A percentile compares a stretch with the other conserved stretches of the same genome.
These are phyloP conservation scores for Chelonoidis abingdonii DNA, from an alignment of 2,113 vertebrate genomes.

Conservation along the genomic window DNA sequence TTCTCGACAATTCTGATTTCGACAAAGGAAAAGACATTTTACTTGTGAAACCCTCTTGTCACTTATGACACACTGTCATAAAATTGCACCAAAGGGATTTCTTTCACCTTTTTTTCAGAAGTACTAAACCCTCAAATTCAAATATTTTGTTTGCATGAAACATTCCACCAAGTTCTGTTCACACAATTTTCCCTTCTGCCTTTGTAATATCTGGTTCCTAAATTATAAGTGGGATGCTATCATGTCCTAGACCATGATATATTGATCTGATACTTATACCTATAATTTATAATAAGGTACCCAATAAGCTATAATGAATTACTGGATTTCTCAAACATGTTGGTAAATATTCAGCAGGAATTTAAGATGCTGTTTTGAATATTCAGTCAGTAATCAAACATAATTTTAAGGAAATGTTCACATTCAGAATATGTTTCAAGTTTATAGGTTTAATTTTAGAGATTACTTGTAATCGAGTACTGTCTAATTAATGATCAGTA, in stretches of 20 bases:
- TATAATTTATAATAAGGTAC: background rate
- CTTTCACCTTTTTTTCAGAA: background rate
- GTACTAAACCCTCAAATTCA: background rate
- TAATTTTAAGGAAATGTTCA: fast-evolving
- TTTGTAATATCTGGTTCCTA: background rate
- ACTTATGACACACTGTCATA: background rate
- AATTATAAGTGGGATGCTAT: background rate
- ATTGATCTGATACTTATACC: background rate
- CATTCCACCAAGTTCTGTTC: background rate
- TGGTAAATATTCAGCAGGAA: background rate
- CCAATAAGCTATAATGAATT: background rate
- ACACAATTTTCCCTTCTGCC: background rate
- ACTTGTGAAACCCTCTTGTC: background rate
- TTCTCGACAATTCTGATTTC: background rate
- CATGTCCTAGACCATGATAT: background rate
- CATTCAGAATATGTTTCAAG: background rate
- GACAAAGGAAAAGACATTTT: background rate
- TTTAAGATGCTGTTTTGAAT: background rate
- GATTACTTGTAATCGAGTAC: background rate
- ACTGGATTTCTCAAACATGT: background rate
- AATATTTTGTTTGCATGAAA: background rate
- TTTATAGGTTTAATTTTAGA: background rate
- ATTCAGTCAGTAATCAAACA: background rate
- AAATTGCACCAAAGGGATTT: background rate
- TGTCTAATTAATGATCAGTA: slow-evolving; percentile 5